Evolutionary conservation across 2,888 invertebrate species (phyloP).

Genomic region (Selenia dentaria): DNA sequence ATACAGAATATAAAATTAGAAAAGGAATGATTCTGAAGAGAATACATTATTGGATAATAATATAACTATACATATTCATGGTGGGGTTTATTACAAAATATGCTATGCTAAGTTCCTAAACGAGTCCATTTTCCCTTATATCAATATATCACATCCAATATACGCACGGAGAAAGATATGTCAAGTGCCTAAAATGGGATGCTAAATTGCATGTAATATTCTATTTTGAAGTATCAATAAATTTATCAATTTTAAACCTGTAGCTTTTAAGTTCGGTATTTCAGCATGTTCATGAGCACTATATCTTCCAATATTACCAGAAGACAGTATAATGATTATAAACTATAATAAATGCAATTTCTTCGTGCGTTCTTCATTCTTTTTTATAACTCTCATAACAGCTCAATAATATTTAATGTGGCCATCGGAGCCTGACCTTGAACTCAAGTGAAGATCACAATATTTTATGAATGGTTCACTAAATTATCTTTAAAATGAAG

Average conservation of each 20-base stretch:
- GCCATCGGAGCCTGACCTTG: slow-evolving; percentile 1
- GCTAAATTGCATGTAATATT: no score
- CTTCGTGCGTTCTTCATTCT: slow-evolving; percentile 3
- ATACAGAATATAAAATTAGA: not conserved
- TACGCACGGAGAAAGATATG: slow-evolving; percentile 21
- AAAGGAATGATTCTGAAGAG: slow-evolving; percentile 7
- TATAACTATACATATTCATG: slow-evolving; percentile 33
- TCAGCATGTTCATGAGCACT: no score
- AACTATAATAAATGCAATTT: no score
- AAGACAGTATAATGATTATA: no score
- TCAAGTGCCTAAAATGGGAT: no score
- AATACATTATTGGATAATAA: not conserved
- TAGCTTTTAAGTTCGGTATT: no score
- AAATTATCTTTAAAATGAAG: not conserved
- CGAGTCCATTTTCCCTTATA: slow-evolving; percentile 36
- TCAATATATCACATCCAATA: slow-evolving; percentile 56
- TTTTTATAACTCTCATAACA: not conserved
- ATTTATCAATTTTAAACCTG: no score
- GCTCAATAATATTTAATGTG: not conserved
- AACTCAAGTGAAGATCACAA: no score
- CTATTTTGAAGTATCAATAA: no score
- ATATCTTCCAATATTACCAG: no score
- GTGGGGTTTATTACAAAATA: slow-evolving; percentile 41
- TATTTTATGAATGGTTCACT: not conserved
- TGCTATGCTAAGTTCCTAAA: slow-evolving; percentile 13